Conservation (phyloP, 2,888 invertebrate genomes). For the Pandemis cinnamomeana region DNA sequence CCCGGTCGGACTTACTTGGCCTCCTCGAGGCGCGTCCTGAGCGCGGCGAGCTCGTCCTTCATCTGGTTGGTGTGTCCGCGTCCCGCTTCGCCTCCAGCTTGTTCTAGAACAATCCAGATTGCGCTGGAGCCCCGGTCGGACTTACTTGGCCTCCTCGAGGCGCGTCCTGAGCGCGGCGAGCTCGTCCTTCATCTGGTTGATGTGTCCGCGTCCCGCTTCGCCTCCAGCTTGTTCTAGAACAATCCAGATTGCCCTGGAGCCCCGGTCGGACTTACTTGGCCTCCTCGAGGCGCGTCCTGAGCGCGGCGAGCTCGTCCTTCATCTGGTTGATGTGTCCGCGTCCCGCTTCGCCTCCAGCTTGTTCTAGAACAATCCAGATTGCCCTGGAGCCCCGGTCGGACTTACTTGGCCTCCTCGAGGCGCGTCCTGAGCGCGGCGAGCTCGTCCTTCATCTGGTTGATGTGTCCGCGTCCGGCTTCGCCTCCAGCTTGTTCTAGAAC, state of each 20-base stretch:
- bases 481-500: slow-evolving; percentile 86
- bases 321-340: slow-evolving; percentile 88
- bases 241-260: neutral
- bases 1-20: slow-evolving; percentile 82
- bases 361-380: slow-evolving; percentile 64
- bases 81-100: slow-evolving; percentile 91
- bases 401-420: slow-evolving; percentile 86
- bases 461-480: slow-evolving; percentile 90
- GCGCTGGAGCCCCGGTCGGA: neutral
- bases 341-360: slow-evolving; percentile 91
- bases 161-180: slow-evolving; percentile 86
- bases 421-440: slow-evolving; percentile 86
- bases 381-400: slow-evolving; percentile 20
- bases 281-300: slow-evolving; percentile 86
- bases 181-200: slow-evolving; percentile 92
- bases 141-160: slow-evolving; percentile 85
- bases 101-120: slow-evolving; percentile 64
- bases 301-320: slow-evolving; percentile 91
- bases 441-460: slow-evolving; percentile 92
- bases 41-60: slow-evolving; percentile 91
- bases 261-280: slow-evolving; percentile 82
- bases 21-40: slow-evolving; percentile 86
- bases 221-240: slow-evolving; percentile 86
- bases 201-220: slow-evolving; percentile 90
- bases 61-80: slow-evolving; percentile 88